Conservation (phyloP, 2,888 invertebrate genomes). For the Trissonchulus sp. region DNA sequence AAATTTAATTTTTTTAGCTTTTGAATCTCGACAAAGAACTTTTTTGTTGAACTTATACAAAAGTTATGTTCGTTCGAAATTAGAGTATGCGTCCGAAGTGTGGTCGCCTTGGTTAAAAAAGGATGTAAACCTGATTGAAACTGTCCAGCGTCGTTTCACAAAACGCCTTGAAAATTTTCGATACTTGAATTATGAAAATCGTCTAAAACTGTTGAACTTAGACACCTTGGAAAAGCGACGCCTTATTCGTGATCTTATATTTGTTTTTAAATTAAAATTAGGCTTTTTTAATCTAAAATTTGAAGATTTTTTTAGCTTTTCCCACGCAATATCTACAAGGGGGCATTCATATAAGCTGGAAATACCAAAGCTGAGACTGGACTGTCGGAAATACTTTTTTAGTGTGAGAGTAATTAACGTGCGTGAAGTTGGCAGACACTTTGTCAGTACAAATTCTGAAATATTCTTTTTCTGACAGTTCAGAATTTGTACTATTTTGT, state of each 20-base stretch:
- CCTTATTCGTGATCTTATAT: not conserved
- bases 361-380: too few species aligned
- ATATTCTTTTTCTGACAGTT: too few species aligned
- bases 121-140: not conserved
- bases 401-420: too few species aligned
- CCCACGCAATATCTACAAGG: not conserved
- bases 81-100: too few species aligned
- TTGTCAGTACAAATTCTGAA: too few species aligned
- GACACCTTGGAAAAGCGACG: not conserved
- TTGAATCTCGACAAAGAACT: not conserved
- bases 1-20: not conserved
- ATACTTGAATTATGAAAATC: not conserved
- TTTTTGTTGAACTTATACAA: not conserved
- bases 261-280: not conserved
- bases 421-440: too few species aligned
- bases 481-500: too few species aligned
- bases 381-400: too few species aligned
- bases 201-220: not conserved
- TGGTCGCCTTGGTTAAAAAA: too few species aligned
- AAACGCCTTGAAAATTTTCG: not conserved
- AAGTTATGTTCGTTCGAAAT: not conserved
- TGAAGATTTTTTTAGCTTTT: not conserved
- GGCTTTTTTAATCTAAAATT: not conserved
- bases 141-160: constrained; percentile 4
- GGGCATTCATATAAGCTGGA: not conserved